Percentiles rank a stretch among this genome's conserved stretches.
These are phyloP conservation scores for Lateolabrax maculatus DNA, from an alignment of 2,797 vertebrate genomes.

Conservation along the genomic window DNA sequence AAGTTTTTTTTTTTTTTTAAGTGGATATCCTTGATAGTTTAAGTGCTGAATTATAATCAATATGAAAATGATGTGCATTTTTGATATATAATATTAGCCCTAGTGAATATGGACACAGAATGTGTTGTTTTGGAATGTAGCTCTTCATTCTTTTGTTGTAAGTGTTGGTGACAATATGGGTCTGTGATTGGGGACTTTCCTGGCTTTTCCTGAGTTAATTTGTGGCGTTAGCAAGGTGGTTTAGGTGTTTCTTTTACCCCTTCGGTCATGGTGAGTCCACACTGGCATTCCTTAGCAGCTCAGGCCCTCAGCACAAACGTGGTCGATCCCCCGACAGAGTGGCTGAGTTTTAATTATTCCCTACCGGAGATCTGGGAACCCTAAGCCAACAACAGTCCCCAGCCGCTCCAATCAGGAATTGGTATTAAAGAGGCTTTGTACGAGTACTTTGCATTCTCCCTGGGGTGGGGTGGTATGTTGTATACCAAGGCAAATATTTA, in stretches of 20 bases:
- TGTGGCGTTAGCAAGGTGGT: slow-evolving; percentile 47
- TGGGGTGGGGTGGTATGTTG: slow-evolving; percentile 53
- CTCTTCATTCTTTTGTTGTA: slow-evolving; percentile 20
- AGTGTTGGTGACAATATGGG: background rate
- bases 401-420: slow-evolving; percentile 79
- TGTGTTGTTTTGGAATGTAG: slow-evolving; percentile 34
- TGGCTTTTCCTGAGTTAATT: slow-evolving; percentile 44
- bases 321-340: slow-evolving; percentile 61
- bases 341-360: slow-evolving; percentile 81
- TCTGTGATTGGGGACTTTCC: slow-evolving; percentile 43
- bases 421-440: slow-evolving; percentile 80
- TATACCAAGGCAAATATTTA: slow-evolving; percentile 76
- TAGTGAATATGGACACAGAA: slow-evolving; percentile 3
- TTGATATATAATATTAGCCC: background rate
- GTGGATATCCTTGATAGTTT: background rate
- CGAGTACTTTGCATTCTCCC: slow-evolving; percentile 74
- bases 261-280: slow-evolving; percentile 64
- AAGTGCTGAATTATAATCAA: background rate
- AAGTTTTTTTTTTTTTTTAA: no score
- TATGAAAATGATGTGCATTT: background rate
- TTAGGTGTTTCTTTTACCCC: slow-evolving; percentile 40
- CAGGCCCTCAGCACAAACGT: slow-evolving; percentile 71
- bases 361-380: slow-evolving; percentile 71
- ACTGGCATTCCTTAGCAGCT: slow-evolving; percentile 84
- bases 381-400: slow-evolving; percentile 80